These are phyloP conservation scores for Erethizon dorsatum DNA, from an alignment of 2,797 vertebrate genomes.

Conservation along the genomic window DNA sequence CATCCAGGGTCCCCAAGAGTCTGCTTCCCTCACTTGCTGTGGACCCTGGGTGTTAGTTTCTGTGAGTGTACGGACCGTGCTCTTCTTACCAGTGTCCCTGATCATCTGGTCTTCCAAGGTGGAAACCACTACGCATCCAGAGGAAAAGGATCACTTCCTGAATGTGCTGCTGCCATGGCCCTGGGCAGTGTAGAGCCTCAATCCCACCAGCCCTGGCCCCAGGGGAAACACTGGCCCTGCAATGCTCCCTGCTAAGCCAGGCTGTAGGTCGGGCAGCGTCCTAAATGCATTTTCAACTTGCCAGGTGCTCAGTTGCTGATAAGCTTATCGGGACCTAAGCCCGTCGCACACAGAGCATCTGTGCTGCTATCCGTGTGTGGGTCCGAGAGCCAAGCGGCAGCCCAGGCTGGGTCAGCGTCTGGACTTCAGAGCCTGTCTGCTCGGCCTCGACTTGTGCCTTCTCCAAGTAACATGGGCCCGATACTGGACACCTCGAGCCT, in stretches of 20 bases:
- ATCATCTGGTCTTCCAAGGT: neutral
- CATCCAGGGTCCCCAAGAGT: neutral
- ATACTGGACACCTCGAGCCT: neutral
- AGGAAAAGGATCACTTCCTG: neutral
- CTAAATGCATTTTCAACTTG: neutral
- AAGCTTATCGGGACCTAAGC: neutral
- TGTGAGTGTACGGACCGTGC: neutral
- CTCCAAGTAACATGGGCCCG: neutral
- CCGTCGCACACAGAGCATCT: too few relatives aligned
- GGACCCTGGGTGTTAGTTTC: neutral
- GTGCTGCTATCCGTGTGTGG: neutral
- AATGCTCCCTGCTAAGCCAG: neutral
- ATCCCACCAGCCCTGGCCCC: neutral
- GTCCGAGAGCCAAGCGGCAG: neutral
- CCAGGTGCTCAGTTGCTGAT: neutral
- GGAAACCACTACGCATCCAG: too few relatives aligned
- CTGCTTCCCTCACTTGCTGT: neutral
- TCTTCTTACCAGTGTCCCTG: neutral
- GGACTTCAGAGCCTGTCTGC: neutral
- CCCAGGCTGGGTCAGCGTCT: neutral
- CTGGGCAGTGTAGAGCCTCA: neutral
- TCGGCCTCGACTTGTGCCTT: neutral
- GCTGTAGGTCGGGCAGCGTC: neutral
- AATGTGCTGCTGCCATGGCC: too few relatives aligned
- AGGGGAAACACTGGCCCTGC: neutral